Base-by-base conservation (phyloP, 2,113 vertebrate genomes). In the Stegostoma tigrinum region DNA sequence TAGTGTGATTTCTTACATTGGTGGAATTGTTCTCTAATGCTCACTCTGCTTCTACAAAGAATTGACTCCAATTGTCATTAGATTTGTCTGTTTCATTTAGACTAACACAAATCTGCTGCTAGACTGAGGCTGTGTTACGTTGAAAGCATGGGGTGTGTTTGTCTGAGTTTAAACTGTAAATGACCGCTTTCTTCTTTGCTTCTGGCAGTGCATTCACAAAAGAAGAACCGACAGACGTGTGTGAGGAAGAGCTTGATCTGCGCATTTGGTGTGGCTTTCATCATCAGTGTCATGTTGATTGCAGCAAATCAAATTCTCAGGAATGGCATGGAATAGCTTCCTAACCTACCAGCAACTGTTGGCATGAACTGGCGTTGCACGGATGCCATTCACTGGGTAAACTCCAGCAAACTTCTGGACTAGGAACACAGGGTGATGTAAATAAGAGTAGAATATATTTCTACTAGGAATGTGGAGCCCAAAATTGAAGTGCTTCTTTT, bases 261-360 rank as follows among this genome's bases (percentile, higher is more conserved):
- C 96, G 99, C 99, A 52, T 99, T 99, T n/a, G 99, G 99, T 97
- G 99, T 99, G 99, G 99, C 99, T 96, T 99, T 99, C 97, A 99
- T 99, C 97, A 99, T 99, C 96, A 99, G 99, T 64, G 99, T 99
- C 97, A 99, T 99, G 99, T 97, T 99, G 97, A 99, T 99, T 17
- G 99, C 99, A 0, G 99, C 99, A 98, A 99, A 99, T 97, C 99
- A 99, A 98, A 99, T 99, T 98, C 98, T 99, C 96, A 98, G 99
- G 96, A 99, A 99, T 78, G 99, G 99, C 98, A 99, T 99, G 99
- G 99, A 99, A 97, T 99, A 99, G 98, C 93, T 89, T 96, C 96
- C 55, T 94, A 94, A 45, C 96, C 97, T 96, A 42, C 96, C 97
- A 96, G 67, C 96, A 96, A 97, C 98, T 98, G 98, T 97, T 98